Conservation (phyloP, 2,888 invertebrate genomes). For the Leptopilina drosophilae region DNA sequence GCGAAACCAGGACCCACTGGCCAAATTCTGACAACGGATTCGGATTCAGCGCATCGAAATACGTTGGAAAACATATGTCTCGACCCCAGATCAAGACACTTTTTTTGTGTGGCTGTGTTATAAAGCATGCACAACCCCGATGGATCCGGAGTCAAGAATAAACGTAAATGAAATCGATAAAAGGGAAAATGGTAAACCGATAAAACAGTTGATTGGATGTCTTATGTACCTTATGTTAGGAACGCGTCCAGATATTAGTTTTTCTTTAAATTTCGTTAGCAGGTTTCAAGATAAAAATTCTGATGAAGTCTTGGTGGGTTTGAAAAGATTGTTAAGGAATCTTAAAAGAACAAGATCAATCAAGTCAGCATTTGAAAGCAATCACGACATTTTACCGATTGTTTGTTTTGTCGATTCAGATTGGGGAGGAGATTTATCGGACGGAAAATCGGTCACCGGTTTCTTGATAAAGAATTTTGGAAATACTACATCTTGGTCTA, state of each 20-base stretch:
- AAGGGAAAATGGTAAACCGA: constrained; percentile 14
- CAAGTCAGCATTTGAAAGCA: constrained; percentile 11
- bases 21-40: no score
- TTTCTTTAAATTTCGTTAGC: no score
- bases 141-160: constrained; percentile 33
- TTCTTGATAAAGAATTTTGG: constrained; percentile 51
- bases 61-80: no score
- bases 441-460: constrained; percentile 46
- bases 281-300: no score
- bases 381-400: constrained; percentile 33
- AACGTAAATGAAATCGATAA: not conserved
- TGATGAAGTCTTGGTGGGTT: no score
- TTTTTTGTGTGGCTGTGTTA: no score
- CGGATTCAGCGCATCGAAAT: no score
- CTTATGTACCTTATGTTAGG: constrained; percentile 55
- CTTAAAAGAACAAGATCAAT: no score
- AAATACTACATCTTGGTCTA: constrained; percentile 48
- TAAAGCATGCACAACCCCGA: constrained; percentile 30
- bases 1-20: no score
- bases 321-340: no score
- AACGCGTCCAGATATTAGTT: constrained; percentile 53
- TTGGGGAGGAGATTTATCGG: constrained; percentile 42
- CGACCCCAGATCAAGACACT: no score
- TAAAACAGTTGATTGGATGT: constrained; percentile 52
- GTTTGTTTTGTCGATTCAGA: constrained; percentile 57